Evolutionary conservation across 1,140 invertebrate species (phyloP).

Genomic region (Stenopsyche tienmushanensis): DNA sequence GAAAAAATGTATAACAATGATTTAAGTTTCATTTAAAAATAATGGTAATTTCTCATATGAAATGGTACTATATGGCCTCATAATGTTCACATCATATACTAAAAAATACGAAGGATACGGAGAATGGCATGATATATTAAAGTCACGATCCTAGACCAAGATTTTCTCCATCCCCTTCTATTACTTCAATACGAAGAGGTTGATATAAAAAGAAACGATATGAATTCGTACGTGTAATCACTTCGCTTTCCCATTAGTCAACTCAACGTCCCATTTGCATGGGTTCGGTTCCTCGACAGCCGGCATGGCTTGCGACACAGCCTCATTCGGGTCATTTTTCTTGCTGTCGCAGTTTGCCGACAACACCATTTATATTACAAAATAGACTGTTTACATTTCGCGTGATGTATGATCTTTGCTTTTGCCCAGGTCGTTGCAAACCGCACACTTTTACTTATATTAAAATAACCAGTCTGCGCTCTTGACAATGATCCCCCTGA

Average conservation of each 20-base stretch:
- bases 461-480: constrained; percentile 1
- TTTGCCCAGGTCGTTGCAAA: neutral
- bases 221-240: constrained; percentile 20
- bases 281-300: neutral
- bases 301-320: neutral
- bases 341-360: constrained; percentile 29
- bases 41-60: too few relatives aligned
- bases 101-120: too few relatives aligned
- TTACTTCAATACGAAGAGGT: too few relatives aligned
- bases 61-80: too few relatives aligned
- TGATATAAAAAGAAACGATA: too few relatives aligned
- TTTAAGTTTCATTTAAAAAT: too few relatives aligned
- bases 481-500: neutral
- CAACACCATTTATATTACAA: constrained; percentile 38
- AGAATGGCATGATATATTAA: too few relatives aligned
- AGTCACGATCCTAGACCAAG: too few relatives aligned
- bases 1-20: too few relatives aligned
- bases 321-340: constrained; percentile 32
- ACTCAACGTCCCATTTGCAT: constrained; percentile 16
- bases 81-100: too few relatives aligned
- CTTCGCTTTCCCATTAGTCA: constrained; percentile 24
- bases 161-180: too few relatives aligned
- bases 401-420: constrained; percentile 26
- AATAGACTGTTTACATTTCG: constrained; percentile 35
- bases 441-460: constrained; percentile 21